Conservation (phyloP, 2,113 vertebrate genomes). For the Tachysurus vachellii region DNA sequence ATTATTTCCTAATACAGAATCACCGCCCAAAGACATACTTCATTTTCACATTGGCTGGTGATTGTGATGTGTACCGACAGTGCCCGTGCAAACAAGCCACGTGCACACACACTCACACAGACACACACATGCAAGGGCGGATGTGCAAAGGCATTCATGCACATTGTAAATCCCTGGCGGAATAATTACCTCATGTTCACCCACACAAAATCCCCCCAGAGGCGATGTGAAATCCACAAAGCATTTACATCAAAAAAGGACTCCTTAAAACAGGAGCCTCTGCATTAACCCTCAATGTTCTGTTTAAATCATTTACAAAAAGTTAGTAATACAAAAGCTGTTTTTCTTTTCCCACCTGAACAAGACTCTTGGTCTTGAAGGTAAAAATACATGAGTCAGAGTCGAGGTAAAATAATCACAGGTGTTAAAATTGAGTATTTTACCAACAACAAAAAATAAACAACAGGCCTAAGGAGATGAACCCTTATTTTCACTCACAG, state of each 20-base stretch:
- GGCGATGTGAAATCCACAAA: conserved; percentile 35
- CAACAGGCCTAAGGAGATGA: background rate
- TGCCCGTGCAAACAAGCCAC: conserved; percentile 32
- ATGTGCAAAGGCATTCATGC: conserved; percentile 23
- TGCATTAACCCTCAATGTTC: conserved; percentile 5
- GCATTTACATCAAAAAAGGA: conserved; percentile 45
- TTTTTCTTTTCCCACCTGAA: background rate
- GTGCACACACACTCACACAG: conserved; percentile 23
- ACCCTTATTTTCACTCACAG: background rate
- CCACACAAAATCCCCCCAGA: conserved; percentile 48
- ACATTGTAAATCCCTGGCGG: conserved; percentile 36
- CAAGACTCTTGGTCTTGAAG: background rate
- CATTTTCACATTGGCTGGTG: conserved; percentile 73
- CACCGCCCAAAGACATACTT: conserved; percentile 69
- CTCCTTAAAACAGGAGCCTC: conserved; percentile 30
- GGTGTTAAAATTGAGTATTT: background rate
- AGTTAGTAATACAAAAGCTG: background rate
- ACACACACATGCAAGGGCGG: conserved; percentile 24
- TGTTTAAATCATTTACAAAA: background rate
- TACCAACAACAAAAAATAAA: background rate
- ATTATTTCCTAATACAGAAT: conserved; percentile 76
- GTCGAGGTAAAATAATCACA: background rate
- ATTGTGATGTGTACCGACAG: conserved; percentile 69
- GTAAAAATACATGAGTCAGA: background rate
- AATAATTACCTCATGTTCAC: conserved; percentile 54